These are phyloP conservation scores for Zaprionus gabonicus DNA, from an alignment of 1,140 invertebrate genomes.

Conservation along the genomic window DNA sequence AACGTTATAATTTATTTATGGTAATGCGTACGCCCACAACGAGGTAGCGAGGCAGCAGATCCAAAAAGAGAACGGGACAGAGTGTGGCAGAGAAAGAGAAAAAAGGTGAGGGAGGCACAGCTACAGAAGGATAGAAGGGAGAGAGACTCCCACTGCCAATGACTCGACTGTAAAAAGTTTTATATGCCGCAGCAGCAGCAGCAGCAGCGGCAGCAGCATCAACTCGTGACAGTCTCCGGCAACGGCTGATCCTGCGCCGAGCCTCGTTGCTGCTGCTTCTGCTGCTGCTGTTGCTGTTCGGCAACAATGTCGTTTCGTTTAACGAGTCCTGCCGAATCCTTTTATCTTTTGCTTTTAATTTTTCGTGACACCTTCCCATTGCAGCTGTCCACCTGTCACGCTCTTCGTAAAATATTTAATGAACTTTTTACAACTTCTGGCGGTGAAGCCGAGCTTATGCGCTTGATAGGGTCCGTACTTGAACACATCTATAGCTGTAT, in stretches of 20 bases:
- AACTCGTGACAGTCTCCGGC: constrained; percentile 2
- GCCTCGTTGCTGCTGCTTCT: not conserved
- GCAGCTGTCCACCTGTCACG: constrained; percentile 46
- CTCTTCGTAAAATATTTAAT: constrained; percentile 66
- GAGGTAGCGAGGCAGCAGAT: constrained; percentile 19
- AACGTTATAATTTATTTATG: constrained; percentile 83
- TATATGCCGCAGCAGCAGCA: not conserved
- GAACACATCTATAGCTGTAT: not conserved
- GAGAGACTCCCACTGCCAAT: constrained; percentile 52
- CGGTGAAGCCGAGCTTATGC: constrained; percentile 18
- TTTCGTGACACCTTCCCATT: constrained; percentile 65
- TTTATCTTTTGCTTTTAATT: constrained; percentile 78
- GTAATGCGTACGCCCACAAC: constrained; percentile 67
- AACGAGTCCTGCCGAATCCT: constrained; percentile 69
- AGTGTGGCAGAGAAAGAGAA: constrained; percentile 6
- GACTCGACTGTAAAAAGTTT: constrained; percentile 8
- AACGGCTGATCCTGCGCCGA: constrained; percentile 17
- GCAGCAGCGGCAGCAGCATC: constrained; percentile 9
- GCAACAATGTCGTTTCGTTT: constrained; percentile 73
- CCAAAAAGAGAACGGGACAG: not conserved
- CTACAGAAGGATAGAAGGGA: constrained; percentile 52
- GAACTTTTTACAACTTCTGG: constrained; percentile 60
- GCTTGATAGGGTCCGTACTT: not conserved
- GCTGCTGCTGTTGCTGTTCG: constrained; percentile 2
- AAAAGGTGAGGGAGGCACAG: not conserved